Percentiles rank a stretch among this genome's conserved stretches.
Conservation (phyloP, 2,113 vertebrate genomes). For the Mixornis gularis region DNA sequence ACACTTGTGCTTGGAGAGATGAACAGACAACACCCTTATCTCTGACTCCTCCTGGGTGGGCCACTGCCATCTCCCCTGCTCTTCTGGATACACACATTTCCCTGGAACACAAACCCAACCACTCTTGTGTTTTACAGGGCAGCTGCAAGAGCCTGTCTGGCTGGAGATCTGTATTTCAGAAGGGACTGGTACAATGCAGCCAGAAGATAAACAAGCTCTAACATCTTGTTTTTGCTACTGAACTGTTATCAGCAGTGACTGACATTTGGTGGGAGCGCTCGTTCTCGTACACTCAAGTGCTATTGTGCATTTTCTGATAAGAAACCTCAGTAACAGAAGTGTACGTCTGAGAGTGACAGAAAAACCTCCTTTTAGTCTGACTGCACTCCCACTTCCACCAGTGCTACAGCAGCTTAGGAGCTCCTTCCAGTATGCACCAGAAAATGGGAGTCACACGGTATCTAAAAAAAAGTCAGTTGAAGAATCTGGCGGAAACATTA, state of each 20-base stretch:
- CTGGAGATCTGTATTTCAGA: not conserved
- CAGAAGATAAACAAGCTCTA: conserved; percentile 27
- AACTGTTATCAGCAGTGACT: conserved; percentile 45
- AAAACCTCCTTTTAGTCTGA: not conserved
- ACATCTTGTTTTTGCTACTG: conserved; percentile 11
- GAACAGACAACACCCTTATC: not conserved
- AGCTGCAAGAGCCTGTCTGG: not conserved
- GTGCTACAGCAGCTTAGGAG: not conserved
- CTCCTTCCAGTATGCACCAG: not conserved
- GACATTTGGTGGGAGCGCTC: conserved; percentile 32
- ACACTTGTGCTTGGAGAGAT: not conserved
- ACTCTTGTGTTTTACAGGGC: fast-evolving
- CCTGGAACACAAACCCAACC: not conserved
- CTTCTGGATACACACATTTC: not conserved
- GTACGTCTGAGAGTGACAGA: not conserved
- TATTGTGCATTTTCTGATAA: conserved; percentile 50
- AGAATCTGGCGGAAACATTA: not conserved
- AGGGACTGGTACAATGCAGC: not conserved
- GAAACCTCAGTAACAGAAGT: conserved; percentile 35
- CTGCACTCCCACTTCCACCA: not conserved
- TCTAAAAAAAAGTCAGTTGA: not conserved
- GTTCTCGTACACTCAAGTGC: not conserved
- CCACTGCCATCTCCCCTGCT: not conserved
- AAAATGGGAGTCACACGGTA: not conserved
- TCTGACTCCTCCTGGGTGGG: not conserved